phyloP scores from a whole-genome alignment of 2,888 invertebrate species.

The Acleris laterana region DNA sequence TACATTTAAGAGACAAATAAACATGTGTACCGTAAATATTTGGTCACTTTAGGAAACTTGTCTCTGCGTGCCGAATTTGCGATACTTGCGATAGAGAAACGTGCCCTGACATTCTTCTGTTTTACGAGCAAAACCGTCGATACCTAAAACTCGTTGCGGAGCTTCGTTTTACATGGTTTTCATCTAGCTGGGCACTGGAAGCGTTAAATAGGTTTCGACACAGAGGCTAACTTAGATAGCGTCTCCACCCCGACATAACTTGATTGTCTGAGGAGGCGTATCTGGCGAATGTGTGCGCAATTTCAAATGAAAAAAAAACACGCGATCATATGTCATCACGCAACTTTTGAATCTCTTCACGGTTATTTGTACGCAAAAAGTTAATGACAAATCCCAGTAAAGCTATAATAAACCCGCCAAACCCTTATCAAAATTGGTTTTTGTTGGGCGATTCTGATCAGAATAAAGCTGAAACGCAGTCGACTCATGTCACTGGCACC shows the following conservation, averaged over 20 bases:
- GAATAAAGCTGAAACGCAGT: constrained; percentile 7
- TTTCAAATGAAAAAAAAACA: constrained; percentile 7
- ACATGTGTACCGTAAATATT: too few species aligned
- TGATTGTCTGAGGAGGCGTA: constrained; percentile 12
- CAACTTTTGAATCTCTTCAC: constrained; percentile 3
- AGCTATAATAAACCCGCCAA: constrained; percentile 23
- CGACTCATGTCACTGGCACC: constrained; percentile 8
- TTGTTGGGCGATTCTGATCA: constrained; percentile 18
- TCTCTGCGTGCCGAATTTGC: too few species aligned
- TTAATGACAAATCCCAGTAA: constrained; percentile 30
- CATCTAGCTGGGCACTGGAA: too few species aligned
- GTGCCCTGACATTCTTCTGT: too few species aligned
- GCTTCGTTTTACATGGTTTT: too few species aligned
- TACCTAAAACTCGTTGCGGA: too few species aligned
- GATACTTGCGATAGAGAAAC: too few species aligned
- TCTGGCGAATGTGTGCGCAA: constrained; percentile 12
- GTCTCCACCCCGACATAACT: constrained; percentile 13
- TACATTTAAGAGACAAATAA: background rate
- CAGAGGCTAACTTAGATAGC: constrained; percentile 23
- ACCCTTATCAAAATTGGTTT: constrained; percentile 32
- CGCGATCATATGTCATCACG: background rate
- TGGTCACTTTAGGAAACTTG: too few species aligned
- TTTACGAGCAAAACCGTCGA: too few species aligned
- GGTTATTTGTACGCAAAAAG: constrained; percentile 21
- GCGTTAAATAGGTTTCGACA: constrained; percentile 21